Base-by-base conservation (phyloP, 23 tunicate species). In the Ascidia mentula region DNA sequence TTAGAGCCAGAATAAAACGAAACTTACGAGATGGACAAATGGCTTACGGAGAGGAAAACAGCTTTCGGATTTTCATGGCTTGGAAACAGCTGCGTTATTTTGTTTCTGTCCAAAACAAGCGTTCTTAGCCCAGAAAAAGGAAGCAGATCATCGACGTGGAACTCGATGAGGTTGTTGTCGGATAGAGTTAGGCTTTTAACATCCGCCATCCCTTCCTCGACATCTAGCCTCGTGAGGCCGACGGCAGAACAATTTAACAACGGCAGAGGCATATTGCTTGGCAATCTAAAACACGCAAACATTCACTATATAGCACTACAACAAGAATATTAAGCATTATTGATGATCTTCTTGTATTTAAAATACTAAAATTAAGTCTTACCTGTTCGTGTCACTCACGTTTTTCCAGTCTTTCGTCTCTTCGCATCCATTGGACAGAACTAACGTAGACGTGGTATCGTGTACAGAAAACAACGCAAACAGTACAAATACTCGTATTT, bases 101-200 rank as follows among this genome's bases (percentile, higher is more conserved):
- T 15, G 81, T 89, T 89, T 1, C 59, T 71, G 39, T 74, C 53
- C 69, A 83, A 8, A 37, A 80, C 79, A 22, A 87, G 0, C 72
- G 83, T 83, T 0, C 1, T 60, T 20, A 89, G 53, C 36, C 60
- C 37, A 0, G 37, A 46, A 40, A 89, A 83, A 32, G 35, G 38
- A 71, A 70, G 42, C 38, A 89, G 73, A 33, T 89, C 85, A 40
- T 83, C 88, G n/a, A 89, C 77, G 81, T 79, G 78, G 30, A 89
- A 83, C 0, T 77, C 87, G 0, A 75, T 73, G n/a, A 91, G 73
- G 38, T 81, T 45, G 69, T 91, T 86, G 82, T 91, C 76, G 72
- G 88, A 81, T 0, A 91, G 74, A 18, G 87, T 40, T 4, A 91
- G 81, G 76, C 89, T 84, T 35, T 24, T 46, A 30, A 77, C 70